phyloP scores from a whole-genome alignment of 2,113 vertebrate genomes.

The Sminthopsis crassicaudata region DNA sequence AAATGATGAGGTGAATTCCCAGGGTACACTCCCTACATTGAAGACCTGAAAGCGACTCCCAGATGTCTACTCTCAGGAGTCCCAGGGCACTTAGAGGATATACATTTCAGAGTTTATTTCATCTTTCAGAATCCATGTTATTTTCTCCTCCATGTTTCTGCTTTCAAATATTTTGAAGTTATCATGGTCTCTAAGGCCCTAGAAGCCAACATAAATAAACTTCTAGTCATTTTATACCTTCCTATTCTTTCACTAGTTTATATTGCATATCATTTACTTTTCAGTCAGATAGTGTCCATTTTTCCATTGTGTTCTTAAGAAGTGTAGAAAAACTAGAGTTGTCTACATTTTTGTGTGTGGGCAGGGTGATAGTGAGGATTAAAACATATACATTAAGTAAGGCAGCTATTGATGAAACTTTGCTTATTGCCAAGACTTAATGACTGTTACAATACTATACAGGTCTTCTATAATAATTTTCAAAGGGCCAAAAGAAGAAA shows the following conservation, averaged over 20 bases:
- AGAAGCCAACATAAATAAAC: background rate
- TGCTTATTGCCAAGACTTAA: background rate
- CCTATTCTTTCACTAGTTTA: conserved; percentile 51
- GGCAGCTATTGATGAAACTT: conserved; percentile 17
- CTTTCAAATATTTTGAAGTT: background rate
- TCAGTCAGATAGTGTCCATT: conserved; percentile 36
- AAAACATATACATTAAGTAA: background rate
- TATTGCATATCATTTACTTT: conserved; percentile 49
- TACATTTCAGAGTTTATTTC: background rate
- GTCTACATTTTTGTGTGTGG: conserved; percentile 23
- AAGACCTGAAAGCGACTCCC: background rate
- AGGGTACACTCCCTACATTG: background rate
- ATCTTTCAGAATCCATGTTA: background rate
- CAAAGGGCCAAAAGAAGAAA: conserved; percentile 50
- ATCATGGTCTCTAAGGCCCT: background rate
- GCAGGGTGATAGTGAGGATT: conserved; percentile 1
- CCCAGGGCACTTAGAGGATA: background rate
- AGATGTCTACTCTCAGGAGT: background rate
- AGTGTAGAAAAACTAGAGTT: conserved; percentile 55
- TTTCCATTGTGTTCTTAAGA: conserved; percentile 47
- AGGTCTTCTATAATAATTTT: conserved; percentile 45
- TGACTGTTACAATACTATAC: background rate
- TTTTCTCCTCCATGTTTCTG: conserved; percentile 35
- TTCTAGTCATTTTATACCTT: conserved; percentile 40
- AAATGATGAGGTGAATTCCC: background rate